These are phyloP conservation scores for Trachelus troglodyta DNA, from an alignment of 2,888 invertebrate genomes.

Conservation along the genomic window DNA sequence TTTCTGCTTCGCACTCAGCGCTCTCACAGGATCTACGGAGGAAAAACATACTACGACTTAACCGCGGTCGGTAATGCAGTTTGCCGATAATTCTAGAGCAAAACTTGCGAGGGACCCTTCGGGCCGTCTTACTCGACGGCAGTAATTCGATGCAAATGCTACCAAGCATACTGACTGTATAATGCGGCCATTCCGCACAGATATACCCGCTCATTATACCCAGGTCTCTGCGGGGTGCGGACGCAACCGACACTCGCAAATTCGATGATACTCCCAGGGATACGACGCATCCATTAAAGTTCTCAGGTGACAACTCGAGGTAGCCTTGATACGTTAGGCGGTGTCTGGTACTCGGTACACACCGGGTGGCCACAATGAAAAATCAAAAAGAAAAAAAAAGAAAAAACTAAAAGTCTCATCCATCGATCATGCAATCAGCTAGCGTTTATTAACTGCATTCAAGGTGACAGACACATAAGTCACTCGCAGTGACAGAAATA, in stretches of 20 bases:
- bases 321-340: not conserved
- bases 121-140: not conserved
- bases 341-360: not conserved
- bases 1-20: not conserved
- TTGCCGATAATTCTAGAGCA: not conserved
- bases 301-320: not conserved
- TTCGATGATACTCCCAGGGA: not conserved
- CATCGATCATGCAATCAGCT: not conserved
- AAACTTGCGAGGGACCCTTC: not conserved
- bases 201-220: constrained; percentile 1
- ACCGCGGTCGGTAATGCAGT: not conserved
- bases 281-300: not conserved
- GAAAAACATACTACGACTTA: not conserved
- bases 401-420: not conserved
- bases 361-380: not conserved
- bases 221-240: not conserved
- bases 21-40: not conserved
- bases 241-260: not conserved
- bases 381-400: too few species aligned
- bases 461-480: not conserved
- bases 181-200: constrained; percentile 7
- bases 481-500: not conserved
- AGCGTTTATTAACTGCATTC: not conserved
- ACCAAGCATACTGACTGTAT: not conserved
- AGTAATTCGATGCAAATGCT: constrained; percentile 5